Percentiles rank a stretch among this genome's conserved stretches.
Conservation (phyloP, 2,888 invertebrate species). For the Cosmia trapezina region DNA sequence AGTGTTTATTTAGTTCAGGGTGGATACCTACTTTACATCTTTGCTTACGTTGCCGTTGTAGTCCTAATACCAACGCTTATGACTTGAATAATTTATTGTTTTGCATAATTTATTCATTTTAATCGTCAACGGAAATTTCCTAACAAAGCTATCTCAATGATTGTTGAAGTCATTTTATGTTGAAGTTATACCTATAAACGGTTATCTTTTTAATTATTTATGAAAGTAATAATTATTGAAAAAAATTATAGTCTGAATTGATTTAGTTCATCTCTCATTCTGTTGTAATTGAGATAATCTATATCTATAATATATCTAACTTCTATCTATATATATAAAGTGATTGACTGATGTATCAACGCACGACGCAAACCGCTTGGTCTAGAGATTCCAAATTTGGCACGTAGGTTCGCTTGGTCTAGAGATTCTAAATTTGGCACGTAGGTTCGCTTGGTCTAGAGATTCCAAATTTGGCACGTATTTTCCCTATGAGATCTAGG, state of each 20-base stretch:
- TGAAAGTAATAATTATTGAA: neutral
- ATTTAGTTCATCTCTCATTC: neutral
- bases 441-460: too few relatives aligned
- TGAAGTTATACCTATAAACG: slow-evolving; percentile 13
- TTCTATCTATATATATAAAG: too few relatives aligned
- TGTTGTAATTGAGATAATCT: neutral
- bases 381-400: too few relatives aligned
- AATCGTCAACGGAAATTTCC: slow-evolving; percentile 67
- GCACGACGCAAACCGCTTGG: too few relatives aligned
- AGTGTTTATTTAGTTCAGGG: slow-evolving; percentile 80
- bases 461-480: too few relatives aligned
- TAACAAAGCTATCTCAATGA: slow-evolving; percentile 53
- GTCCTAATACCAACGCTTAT: slow-evolving; percentile 43
- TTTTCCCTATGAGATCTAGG: too few relatives aligned
- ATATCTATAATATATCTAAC: too few relatives aligned
- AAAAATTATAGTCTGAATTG: neutral
- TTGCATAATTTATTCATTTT: slow-evolving; percentile 62
- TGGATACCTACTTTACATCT: slow-evolving; percentile 62
- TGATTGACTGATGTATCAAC: too few relatives aligned
- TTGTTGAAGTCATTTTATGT: slow-evolving; percentile 3
- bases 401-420: too few relatives aligned
- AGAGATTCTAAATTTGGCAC: too few relatives aligned
- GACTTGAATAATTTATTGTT: slow-evolving; percentile 52
- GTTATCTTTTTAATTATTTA: slow-evolving; percentile 24
- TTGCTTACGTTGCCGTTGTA: slow-evolving; percentile 61